Evolutionary conservation across 2,888 invertebrate species (phyloP).

Genomic region (Adelphocoris suturalis): DNA sequence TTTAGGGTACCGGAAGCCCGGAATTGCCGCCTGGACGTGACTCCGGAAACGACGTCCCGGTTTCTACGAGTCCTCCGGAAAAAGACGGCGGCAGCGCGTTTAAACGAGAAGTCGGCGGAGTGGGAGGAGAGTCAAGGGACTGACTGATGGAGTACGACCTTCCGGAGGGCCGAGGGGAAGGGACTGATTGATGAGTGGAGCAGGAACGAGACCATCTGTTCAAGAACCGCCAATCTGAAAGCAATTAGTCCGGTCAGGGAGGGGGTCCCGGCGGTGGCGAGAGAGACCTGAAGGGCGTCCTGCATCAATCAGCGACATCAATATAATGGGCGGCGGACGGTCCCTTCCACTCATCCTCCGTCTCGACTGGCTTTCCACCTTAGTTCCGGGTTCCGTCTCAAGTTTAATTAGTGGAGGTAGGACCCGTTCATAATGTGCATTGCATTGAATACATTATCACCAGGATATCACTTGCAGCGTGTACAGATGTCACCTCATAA

Average conservation of each 20-base stretch:
- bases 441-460: not conserved
- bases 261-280: not conserved
- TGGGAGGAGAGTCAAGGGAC: constrained; percentile 2
- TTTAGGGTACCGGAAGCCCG: not conserved
- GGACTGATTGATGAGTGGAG: constrained; percentile 33
- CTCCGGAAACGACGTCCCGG: not conserved
- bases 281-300: not conserved
- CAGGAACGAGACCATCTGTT: constrained; percentile 59
- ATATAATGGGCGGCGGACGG: constrained; percentile 36
- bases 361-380: not conserved
- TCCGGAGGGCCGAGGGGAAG: not conserved
- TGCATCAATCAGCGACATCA: constrained; percentile 52
- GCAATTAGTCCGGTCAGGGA: constrained; percentile 58
- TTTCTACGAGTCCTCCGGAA: not conserved
- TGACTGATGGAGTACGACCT: constrained; percentile 38
- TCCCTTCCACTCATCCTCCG: not conserved
- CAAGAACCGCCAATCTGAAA: constrained; percentile 59
- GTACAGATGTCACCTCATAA: too few species aligned
- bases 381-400: not conserved
- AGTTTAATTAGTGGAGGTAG: not conserved
- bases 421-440: not conserved
- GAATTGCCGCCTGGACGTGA: not conserved
- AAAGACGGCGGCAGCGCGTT: not conserved
- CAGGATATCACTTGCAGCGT: not conserved
- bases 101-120: not conserved